Evolutionary conservation across 2,797 vertebrate species (phyloP).

Genomic region (Gymnodraco acuticeps): DNA sequence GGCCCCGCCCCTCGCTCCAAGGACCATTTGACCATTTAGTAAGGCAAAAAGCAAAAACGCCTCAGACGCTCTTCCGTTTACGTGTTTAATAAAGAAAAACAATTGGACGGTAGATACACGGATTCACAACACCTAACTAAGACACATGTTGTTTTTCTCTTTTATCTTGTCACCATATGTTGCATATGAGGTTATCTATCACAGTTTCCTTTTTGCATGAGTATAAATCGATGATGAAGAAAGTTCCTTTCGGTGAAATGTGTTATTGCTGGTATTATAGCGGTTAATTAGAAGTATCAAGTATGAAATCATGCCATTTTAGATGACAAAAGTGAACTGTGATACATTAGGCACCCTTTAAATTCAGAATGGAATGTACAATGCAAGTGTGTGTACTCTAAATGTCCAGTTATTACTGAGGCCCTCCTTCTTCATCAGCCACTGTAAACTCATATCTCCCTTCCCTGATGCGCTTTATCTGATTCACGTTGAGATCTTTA

Average conservation of each 20-base stretch:
- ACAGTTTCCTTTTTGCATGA: not conserved
- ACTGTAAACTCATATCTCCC: conserved; percentile 41
- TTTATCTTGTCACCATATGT: conserved; percentile 4
- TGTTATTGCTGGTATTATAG: not conserved
- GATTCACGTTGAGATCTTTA: conserved; percentile 74
- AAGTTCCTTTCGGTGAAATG: not conserved
- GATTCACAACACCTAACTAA: not conserved
- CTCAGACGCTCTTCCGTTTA: no score
- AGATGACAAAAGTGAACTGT: conserved; percentile 1
- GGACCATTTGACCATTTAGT: no score
- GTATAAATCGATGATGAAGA: not conserved
- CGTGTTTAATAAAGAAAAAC: no score
- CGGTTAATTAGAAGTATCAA: conserved; percentile 34
- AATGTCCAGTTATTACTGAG: conserved; percentile 24
- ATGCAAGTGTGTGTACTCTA: not conserved
- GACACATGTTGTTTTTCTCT: not conserved
- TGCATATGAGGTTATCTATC: not conserved
- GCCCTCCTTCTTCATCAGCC: conserved; percentile 18
- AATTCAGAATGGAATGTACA: not conserved
- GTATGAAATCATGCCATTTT: conserved; percentile 7
- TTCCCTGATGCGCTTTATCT: conserved; percentile 47
- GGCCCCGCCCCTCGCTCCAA: no score
- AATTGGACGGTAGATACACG: no score
- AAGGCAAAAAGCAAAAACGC: no score
- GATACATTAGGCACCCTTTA: not conserved